Conservation (phyloP, 1,140 invertebrate genomes). For the Cylas formicarius region DNA sequence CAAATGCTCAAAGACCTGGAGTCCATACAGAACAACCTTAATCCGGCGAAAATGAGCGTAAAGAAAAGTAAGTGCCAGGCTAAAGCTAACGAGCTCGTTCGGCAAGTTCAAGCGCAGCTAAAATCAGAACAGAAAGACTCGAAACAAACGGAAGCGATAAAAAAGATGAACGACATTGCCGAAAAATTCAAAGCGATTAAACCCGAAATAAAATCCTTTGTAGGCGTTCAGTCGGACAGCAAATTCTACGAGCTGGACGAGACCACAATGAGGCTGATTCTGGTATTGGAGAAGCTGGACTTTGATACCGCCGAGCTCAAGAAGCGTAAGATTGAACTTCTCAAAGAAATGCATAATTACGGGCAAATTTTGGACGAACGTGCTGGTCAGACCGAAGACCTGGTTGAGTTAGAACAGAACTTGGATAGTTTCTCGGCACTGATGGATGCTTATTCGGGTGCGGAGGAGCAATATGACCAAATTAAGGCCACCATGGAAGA, state of each 20-base stretch:
- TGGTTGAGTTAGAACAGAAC: constrained; percentile 14
- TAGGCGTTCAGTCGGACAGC: constrained; percentile 16
- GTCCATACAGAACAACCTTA: constrained; percentile 8
- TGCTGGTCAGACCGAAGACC: constrained; percentile 18
- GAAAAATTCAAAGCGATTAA: constrained; percentile 4
- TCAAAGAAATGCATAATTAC: constrained; percentile 17
- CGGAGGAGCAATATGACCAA: constrained; percentile 6
- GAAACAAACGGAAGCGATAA: constrained; percentile 1
- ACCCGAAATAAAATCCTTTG: constrained; percentile 16
- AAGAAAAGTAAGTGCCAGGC: constrained; percentile 11
- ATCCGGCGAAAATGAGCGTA: constrained; percentile 1
- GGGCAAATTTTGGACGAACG: constrained; percentile 20
- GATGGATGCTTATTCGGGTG: not conserved
- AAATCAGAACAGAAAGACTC: constrained; percentile 5
- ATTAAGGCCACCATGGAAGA: constrained; percentile 11
- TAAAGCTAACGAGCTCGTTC: constrained; percentile 3
- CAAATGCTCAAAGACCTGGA: constrained; percentile 8
- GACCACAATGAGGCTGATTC: constrained; percentile 9
- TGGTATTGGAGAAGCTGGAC: constrained; percentile 16
- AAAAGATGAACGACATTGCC: constrained; percentile 18
- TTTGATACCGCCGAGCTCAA: constrained; percentile 10
- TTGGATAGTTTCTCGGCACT: constrained; percentile 7
- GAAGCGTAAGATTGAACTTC: constrained; percentile 17
- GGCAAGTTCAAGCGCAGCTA: constrained; percentile 1
- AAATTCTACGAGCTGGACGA: constrained; percentile 25